These are phyloP conservation scores for Sarcophaga variegata DNA, from an alignment of 2,888 invertebrate species.

Conservation along the genomic window DNA sequence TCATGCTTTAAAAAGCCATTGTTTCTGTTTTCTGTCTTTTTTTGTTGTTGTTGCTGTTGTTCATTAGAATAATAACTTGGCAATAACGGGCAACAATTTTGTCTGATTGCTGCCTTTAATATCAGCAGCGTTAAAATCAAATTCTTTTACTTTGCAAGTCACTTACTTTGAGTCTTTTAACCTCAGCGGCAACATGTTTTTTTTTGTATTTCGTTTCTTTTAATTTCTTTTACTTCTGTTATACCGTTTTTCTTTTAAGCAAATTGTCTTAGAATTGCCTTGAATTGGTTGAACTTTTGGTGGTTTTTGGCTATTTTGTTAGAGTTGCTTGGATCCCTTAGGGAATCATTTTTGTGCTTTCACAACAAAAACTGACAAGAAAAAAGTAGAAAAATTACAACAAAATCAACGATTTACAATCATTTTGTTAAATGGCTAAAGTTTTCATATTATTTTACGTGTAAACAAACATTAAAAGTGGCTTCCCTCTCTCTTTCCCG, in stretches of 20 bases:
- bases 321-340: conserved; percentile 67
- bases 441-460: conserved; percentile 74
- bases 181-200: conserved; percentile 16
- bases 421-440: conserved; percentile 71
- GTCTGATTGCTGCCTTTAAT: conserved; percentile 62
- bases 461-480: conserved; percentile 73
- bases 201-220: conserved; percentile 4
- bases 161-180: not conserved
- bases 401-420: conserved; percentile 78
- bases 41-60: not conserved
- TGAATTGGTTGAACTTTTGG: conserved; percentile 23
- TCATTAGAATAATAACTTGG: conserved; percentile 64
- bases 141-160: conserved; percentile 4
- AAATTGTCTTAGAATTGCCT: conserved; percentile 54
- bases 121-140: conserved; percentile 38
- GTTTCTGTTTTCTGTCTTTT: conserved; percentile 32
- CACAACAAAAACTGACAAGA: not conserved
- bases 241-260: conserved; percentile 34
- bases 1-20: conserved; percentile 36
- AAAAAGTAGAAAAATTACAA: conserved; percentile 66
- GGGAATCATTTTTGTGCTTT: conserved; percentile 70
- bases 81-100: conserved; percentile 45
- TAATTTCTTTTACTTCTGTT: conserved; percentile 16
- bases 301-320: conserved; percentile 43
- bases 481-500: not conserved